Base-by-base conservation (phyloP, 2,797 vertebrate species). In the Mionectes olivaceus region DNA sequence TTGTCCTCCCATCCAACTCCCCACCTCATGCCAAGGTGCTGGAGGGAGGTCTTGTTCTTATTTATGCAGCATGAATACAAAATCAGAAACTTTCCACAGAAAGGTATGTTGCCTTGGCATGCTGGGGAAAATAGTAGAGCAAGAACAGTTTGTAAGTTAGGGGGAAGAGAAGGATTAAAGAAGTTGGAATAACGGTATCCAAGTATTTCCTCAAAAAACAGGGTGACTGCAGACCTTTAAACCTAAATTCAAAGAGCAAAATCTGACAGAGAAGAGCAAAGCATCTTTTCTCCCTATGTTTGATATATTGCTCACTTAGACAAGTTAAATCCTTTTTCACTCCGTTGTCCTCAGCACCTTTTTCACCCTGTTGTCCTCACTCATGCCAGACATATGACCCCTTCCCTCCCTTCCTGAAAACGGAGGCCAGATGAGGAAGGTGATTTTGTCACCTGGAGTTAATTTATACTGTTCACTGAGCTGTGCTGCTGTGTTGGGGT, bases 371-470 rank as follows among this genome's bases (percentile, higher is more conserved):
- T 49, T 85, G 44, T 43, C 60, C 50, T 90, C 81, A 83, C 33
- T 88, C 79, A 64, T 92, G 57, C 63, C 63, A 70, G 56, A 61
- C 5, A 27, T 56, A 53, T 11, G 10, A 67, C 27, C 53, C 63
- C 59, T 90, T 83, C 24, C 70, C 70, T 88, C 33, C 52, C 50
- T 92, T 52, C n/a, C n/a, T 24, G 2, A 56, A 83, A 70, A 49
- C 1, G 0, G 24, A 86, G 35, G 55, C 70, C 87, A 87, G 53
- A 43, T 1, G 6, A 85, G 59, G 90, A 91, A 93, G 89, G 94
- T 93, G 88, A 83, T 95, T 94, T 85, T 93, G 79, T 93, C 92
- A 96, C 94, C 88, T 94, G 76, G 69, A 91, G 83, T 95, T 95
- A 94, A 84, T 90, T 95, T 94, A 76, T 65, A 61, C 74, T 5